Evolutionary conservation across 1,140 invertebrate genomes (phyloP), one percentile per base, ranked within the genome.

Genomic region (Danaus melanippus): DNA sequence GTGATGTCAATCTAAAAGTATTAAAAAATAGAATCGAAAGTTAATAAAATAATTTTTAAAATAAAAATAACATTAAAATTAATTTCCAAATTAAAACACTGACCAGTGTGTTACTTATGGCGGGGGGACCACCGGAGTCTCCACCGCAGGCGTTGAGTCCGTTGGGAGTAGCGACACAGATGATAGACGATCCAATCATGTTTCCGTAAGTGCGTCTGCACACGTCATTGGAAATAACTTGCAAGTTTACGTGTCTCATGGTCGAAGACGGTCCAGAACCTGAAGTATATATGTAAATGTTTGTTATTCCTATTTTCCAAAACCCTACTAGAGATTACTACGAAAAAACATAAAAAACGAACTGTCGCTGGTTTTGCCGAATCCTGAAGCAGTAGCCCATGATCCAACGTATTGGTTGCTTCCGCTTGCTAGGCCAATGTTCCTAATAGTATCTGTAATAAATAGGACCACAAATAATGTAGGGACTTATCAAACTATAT

Each of bases 81-180:
- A 2, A 15, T n/a, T 15, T n/a, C 39, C 41, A 15, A 15, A 3
- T n/a, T 44, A 12, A 4, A 1, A 44, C 2, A 41, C 32, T 10
- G 10, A 56, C 53, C 53, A 50, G 47, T 12, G 42, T 41, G 40
- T 10, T 48, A 46, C 46, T 46, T 15, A 50, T 42, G 47, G 41
- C 43, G 40, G 50, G 54, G 7, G 54, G 54, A 9, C 54, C 54
- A 21, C 54, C 54, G 46, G 54, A 56, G 54, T 56, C 54, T 1
- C 54, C 54, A 2, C 12, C n/a, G 47, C 54, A 56, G 11, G 21
- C 46, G 2, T 42, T 42, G 9, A 42, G 54, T 8, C 54, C 42
- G 12, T 46, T 46, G 8, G 41, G 32, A 11, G 42, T 49, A 43
- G 42, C 42, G 7, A 42, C 21, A 17, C 54, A 56, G 21, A 56